Percentiles rank a stretch among this genome's conserved stretches.
These are phyloP conservation scores for Leucoptera coffeella DNA, from an alignment of 2,888 invertebrate genomes.

Conservation along the genomic window DNA sequence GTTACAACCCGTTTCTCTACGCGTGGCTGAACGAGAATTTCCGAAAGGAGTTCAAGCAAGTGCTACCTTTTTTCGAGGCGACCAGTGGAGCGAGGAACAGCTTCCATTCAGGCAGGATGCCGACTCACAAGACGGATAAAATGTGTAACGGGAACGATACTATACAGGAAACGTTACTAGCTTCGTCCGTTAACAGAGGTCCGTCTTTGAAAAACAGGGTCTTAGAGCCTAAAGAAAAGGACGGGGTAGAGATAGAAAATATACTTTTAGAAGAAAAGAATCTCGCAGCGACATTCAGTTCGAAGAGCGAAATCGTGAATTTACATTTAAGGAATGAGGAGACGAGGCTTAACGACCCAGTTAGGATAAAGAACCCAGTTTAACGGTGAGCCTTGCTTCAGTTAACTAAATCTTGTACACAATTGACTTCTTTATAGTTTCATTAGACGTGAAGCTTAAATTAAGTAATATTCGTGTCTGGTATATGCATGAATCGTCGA, in stretches of 20 bases:
- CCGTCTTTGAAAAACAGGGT: conserved; percentile 32
- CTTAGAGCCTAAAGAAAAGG: conserved; percentile 33
- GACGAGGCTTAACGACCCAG: conserved; percentile 24
- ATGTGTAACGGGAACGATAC: conserved; percentile 74
- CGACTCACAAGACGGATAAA: conserved; percentile 55
- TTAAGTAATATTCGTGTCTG: no score
- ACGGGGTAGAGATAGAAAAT: conserved; percentile 52
- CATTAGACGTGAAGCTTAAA: no score
- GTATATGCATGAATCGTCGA: no score
- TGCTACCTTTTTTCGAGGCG: conserved; percentile 59
- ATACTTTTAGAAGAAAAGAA: conserved; percentile 44
- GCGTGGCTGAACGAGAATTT: conserved; percentile 98
- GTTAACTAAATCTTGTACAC: no score
- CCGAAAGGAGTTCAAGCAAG: conserved; percentile 86
- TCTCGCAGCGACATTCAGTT: conserved; percentile 25
- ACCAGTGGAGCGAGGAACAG: conserved; percentile 41
- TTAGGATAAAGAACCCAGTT: no score
- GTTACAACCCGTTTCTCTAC: conserved; percentile 95
- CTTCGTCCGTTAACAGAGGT: conserved; percentile 50
- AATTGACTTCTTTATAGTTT: no score
- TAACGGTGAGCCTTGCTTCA: no score
- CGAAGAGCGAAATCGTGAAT: conserved; percentile 28
- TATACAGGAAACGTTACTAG: conserved; percentile 60
- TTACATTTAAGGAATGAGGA: conserved; percentile 38
- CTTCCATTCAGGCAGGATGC: conserved; percentile 38